Evolutionary conservation across 2,797 vertebrate species (phyloP), one percentile per base, ranked within the genome.

Genomic region (Takifugu ocellatus): DNA sequence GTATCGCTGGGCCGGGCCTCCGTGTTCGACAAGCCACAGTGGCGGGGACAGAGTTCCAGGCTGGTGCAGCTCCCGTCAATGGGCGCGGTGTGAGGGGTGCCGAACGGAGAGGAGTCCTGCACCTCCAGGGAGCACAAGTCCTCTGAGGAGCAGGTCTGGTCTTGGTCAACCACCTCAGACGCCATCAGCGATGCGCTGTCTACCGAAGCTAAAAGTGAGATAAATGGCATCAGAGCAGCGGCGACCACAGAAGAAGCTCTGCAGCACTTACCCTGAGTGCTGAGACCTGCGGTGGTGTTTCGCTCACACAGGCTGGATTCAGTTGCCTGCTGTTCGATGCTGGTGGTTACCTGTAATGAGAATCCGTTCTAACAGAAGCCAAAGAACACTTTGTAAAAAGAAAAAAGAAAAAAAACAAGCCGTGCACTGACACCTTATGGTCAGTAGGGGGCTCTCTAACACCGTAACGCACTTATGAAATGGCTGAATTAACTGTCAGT

Each of bases 81-180:
- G 36, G 85, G 83, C 17, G 78, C 90, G 5, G 80, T 87, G 72
- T 77, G 89, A 46, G 68, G 82, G 0, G 84, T 77, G 48, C 87
- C 89, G 25, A 86, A 94, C 0, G 91, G 87, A 60, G 93, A 94
- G 48, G 91, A 86, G 73, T 94, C 91, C 66, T 92, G 94, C 56
- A 93, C 92, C 81, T 94, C 94, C 64, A 95, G 87, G 0, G 93
- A 94, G 73, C 92, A 93, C 70, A 95, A 74, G 75, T 95, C 92
- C 26, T 94, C 93, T 0, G 94, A 94, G 45, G 93, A 93, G 79
- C 81, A 92, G 60, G 90, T 94, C 56, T 49, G 89, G 56, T 90
- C 93, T 0, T 88, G 92, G 29, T 93, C 85, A 1, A 73, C 88
- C 16, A 89, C 82, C 73, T 95, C 94, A 0, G 94, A 94, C 12